Base-by-base conservation (phyloP, 1,140 invertebrate species). In the Drosophila ambigua region DNA sequence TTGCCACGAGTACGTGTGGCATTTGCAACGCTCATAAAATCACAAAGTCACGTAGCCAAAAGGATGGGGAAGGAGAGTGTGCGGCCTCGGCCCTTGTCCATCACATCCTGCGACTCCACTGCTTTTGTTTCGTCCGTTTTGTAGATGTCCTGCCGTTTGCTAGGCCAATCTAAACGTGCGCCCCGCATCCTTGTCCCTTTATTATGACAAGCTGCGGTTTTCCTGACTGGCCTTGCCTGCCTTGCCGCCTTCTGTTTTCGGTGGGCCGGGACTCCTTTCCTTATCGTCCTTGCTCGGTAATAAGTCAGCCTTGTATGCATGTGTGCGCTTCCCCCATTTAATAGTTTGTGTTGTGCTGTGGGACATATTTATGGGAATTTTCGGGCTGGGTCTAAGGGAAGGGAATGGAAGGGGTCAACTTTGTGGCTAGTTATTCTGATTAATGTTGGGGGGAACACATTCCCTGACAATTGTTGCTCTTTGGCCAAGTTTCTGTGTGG, bases 191-290 rank as follows among this genome's bases (percentile, higher is more conserved):
- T 55, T 62, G 11, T 39, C 35, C 83, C 68, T 83, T 79, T 88
- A 88, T 88, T 88, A 83, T 88, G 83, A 88, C 83, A 88, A 88
- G 83, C 79, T 88, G 83, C 65, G 82, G 82, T 76, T 77, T 72
- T 77, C 23, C 44, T 74, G 73, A 11, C 35, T 35, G 31, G 26
- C 26, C 26, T 28, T 28, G 5, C 9, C 31, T 13, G 35, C 35
- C 35, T 39, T 39, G 6, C 45, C 13, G 35, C 35, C 31, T 43
- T 58, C 44, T 45, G 35, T 60, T 71, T 65, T 51, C 44, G 28
- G 28, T 7, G 28, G 28, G 7, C 28, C 2, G 39, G 62, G 55
- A 35, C 57, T 64, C 46, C 51, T 52, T 68, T 53, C 57, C 46
- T 69, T 77, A 67, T 78, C 72, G 69, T 64, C 67, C 68, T 24